Evolutionary conservation across 2,888 invertebrate genomes (phyloP).

Genomic region (Hydraecia micacea): DNA sequence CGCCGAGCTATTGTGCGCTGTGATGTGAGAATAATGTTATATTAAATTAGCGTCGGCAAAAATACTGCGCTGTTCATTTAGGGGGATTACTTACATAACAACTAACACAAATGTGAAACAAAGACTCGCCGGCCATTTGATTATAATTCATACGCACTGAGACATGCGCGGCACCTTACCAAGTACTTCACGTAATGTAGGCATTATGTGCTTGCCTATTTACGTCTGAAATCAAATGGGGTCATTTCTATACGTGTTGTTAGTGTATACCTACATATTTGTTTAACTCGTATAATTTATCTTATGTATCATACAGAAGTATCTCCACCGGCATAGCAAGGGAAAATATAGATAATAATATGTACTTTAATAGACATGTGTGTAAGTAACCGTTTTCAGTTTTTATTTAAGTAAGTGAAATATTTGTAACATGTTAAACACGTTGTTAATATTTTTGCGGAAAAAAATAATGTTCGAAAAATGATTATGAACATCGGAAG

Average conservation of each 20-base stretch:
- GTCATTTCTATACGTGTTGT: not conserved
- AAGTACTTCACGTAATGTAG: not conserved
- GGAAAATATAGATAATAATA: not conserved
- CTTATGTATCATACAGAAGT: not conserved
- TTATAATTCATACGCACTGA: not conserved
- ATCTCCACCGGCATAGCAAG: too few species aligned
- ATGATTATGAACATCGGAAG: slow-evolving; percentile 26
- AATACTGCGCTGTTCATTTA: slow-evolving; percentile 50
- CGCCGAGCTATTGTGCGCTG: slow-evolving; percentile 59
- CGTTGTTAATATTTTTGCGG: not conserved
- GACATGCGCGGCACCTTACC: not conserved
- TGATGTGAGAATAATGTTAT: slow-evolving; percentile 67
- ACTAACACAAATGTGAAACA: slow-evolving; percentile 33
- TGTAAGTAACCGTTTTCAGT: not conserved
- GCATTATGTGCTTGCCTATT: not conserved
- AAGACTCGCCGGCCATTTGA: slow-evolving; percentile 20
- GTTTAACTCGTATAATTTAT: not conserved
- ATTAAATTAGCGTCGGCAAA: slow-evolving; percentile 62
- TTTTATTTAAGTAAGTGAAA: not conserved
- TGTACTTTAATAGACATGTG: not conserved
- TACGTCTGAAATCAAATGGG: not conserved
- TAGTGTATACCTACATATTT: not conserved
- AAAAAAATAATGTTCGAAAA: slow-evolving; percentile 5
- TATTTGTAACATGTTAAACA: not conserved
- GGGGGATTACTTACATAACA: slow-evolving; percentile 34